Percentiles rank a stretch among this genome's conserved stretches.
phyloP scores from a whole-genome alignment of 2,888 invertebrate species.

The Noctua janthe region DNA sequence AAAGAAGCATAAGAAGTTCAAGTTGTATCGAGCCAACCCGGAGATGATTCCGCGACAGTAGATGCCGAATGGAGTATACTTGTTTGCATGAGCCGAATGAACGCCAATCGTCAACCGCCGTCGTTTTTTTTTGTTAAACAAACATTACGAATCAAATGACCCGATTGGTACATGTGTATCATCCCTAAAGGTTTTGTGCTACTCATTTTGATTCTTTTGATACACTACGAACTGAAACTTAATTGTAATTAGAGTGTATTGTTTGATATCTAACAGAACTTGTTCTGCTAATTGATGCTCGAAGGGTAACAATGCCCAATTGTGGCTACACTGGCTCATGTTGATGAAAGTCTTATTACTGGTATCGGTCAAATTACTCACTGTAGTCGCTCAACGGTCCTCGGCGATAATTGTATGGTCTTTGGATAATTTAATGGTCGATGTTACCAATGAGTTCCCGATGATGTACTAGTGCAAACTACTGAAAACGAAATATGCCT shows the following conservation, averaged over 20 bases:
- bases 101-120: not conserved
- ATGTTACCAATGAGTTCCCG: not conserved
- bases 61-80: not conserved
- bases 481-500: not conserved
- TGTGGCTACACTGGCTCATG: not conserved
- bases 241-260: too few relatives aligned
- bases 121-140: not conserved
- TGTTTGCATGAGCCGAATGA: not conserved
- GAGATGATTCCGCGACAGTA: not conserved
- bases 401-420: not conserved
- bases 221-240: not conserved
- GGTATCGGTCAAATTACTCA: not conserved
- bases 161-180: too few relatives aligned
- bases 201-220: not conserved
- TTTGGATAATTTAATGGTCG: not conserved
- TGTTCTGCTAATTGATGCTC: not conserved
- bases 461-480: not conserved
- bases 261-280: not conserved
- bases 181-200: not conserved
- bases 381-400: not conserved
- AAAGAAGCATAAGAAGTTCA: not conserved
- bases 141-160: not conserved
- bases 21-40: not conserved
- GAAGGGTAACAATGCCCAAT: not conserved
- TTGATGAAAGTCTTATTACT: not conserved